phyloP scores from a whole-genome alignment of 2,113 vertebrate species.

The Tupaia tana region DNA sequence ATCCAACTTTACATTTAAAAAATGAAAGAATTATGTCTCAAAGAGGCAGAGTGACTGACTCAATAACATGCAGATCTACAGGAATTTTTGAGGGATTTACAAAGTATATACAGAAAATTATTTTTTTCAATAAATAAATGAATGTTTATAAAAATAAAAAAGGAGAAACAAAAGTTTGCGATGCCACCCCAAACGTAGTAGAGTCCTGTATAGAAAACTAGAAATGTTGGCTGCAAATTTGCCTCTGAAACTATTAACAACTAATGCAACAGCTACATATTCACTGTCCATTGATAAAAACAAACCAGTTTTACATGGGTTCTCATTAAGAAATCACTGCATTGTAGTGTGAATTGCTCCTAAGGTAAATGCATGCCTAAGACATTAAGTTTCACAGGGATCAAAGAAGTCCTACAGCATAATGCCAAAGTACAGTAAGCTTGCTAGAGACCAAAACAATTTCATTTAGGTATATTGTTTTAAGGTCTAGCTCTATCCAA shows the following conservation, averaged over 20 bases:
- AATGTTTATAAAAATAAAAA: conserved; percentile 39
- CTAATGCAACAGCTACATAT: background rate
- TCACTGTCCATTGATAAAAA: background rate
- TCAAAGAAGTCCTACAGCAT: background rate
- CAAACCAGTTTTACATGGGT: background rate
- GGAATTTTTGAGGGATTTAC: conserved; percentile 9
- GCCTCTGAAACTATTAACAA: conserved; percentile 34
- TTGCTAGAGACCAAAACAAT: conserved; percentile 39
- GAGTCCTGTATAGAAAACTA: background rate
- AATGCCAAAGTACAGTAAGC: background rate
- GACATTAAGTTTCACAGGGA: background rate
- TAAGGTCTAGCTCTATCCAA: background rate
- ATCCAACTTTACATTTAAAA: conserved; percentile 49
- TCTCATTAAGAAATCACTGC: background rate
- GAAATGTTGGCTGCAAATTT: background rate
- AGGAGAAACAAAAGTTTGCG: background rate
- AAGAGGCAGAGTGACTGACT: background rate
- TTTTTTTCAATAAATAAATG: background rate
- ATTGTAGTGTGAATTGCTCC: background rate
- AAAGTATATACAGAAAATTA: background rate
- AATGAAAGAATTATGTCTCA: background rate
- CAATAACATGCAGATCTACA: background rate
- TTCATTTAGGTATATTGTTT: background rate
- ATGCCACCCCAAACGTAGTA: background rate
- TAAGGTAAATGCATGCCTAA: background rate